Conservation (phyloP, 2,888 invertebrate species). For the Venustoraphidia nigricollis region DNA sequence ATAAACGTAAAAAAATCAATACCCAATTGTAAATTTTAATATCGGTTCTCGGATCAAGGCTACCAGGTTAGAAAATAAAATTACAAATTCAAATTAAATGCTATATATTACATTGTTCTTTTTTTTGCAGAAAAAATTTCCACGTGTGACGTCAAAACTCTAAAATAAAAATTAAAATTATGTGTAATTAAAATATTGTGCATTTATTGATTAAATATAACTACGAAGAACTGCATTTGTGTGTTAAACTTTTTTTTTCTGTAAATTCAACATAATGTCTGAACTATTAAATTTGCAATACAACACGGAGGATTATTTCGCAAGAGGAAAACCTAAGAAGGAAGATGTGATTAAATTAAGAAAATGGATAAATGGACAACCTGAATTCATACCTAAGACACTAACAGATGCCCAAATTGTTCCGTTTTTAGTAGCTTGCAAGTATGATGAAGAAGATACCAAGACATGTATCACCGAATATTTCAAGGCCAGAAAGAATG, state of each 20-base stretch:
- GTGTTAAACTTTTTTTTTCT: not conserved
- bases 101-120: too few relatives aligned
- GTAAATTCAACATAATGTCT: not conserved
- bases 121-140: too few relatives aligned
- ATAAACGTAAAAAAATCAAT: too few relatives aligned
- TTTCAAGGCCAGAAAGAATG: constrained; percentile 38
- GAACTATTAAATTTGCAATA: constrained; percentile 12
- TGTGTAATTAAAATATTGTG: too few relatives aligned
- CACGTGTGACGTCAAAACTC: too few relatives aligned
- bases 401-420: constrained; percentile 43
- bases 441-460: constrained; percentile 38
- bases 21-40: too few relatives aligned
- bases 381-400: constrained; percentile 29
- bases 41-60: too few relatives aligned
- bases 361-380: constrained; percentile 17
- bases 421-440: constrained; percentile 49
- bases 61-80: too few relatives aligned
- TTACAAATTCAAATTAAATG: too few relatives aligned
- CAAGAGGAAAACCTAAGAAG: constrained; percentile 15
- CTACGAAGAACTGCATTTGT: not conserved
- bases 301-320: constrained; percentile 17
- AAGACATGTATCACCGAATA: constrained; percentile 47
- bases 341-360: constrained; percentile 19
- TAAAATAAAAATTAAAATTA: too few relatives aligned
- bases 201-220: too few relatives aligned